A percentile compares a stretch with the other conserved stretches of the same genome.
These are phyloP conservation scores for Drosophila parabipectinata DNA, from an alignment of 1,140 invertebrate genomes.

Conservation along the genomic window DNA sequence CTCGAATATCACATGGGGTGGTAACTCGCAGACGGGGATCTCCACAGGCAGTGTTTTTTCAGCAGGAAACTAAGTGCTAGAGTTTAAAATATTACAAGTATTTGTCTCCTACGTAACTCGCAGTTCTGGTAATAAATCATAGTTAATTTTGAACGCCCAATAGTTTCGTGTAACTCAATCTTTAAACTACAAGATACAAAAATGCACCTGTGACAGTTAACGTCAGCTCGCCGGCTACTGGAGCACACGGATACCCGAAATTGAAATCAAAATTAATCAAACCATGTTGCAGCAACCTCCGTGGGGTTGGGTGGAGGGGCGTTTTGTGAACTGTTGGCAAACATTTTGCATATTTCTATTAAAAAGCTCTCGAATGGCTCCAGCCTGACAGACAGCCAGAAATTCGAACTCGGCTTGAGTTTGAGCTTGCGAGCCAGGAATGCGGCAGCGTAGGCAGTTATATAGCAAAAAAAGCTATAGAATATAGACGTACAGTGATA, in stretches of 20 bases:
- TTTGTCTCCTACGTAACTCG: background rate
- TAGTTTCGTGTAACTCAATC: conserved; percentile 25
- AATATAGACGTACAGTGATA: background rate
- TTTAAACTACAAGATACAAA: conserved; percentile 42
- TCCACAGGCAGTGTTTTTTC: background rate
- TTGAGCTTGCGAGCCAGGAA: conserved; percentile 46
- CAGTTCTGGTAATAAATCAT: conserved; percentile 19
- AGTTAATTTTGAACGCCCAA: conserved; percentile 22
- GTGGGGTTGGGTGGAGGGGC: conserved; percentile 7
- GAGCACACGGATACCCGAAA: conserved; percentile 48
- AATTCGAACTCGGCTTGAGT: conserved; percentile 24
- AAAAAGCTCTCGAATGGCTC: conserved; percentile 39
- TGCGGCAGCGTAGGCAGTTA: conserved; percentile 70
- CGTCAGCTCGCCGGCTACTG: conserved; percentile 59
- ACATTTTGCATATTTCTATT: conserved; percentile 71
- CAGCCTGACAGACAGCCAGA: conserved; percentile 36
- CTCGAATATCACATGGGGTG: conserved; percentile 11
- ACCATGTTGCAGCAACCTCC: conserved; percentile 41
- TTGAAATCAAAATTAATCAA: conserved; percentile 81
- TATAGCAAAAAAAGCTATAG: conserved; percentile 4
- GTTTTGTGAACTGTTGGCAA: conserved; percentile 19
- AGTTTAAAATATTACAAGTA: background rate
- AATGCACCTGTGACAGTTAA: conserved; percentile 64
- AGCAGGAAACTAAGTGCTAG: background rate
- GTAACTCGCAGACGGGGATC: background rate